Evolutionary conservation across 2,113 vertebrate species (phyloP).

Genomic region (Arenaria interpres): DNA sequence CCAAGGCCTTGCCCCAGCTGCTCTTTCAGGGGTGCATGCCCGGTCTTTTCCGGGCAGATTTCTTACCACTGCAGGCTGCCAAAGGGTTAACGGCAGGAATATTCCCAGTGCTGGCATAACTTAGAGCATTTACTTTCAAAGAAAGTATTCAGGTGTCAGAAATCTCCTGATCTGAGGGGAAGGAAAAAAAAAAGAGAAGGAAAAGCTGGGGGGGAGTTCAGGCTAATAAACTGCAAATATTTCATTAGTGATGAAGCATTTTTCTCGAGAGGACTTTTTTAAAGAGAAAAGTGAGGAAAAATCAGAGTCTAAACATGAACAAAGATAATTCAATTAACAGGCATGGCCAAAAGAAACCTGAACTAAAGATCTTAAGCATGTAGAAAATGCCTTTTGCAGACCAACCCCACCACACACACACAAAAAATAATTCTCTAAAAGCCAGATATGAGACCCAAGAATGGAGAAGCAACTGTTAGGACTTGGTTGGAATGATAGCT

Average conservation of each 20-base stretch:
- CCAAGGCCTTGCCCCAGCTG: neutral
- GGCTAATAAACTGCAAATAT: neutral
- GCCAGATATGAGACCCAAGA: neutral
- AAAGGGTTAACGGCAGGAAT: neutral
- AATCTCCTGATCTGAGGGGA: neutral
- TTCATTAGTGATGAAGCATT: neutral
- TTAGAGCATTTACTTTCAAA: neutral
- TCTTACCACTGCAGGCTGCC: neutral
- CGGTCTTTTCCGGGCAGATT: neutral
- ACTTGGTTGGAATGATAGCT: neutral
- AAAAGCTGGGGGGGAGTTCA: accelerated
- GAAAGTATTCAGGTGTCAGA: neutral
- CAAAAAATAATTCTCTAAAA: too few relatives aligned
- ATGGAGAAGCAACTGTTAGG: neutral
- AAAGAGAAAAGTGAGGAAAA: neutral
- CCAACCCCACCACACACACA: neutral
- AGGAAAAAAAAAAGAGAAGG: accelerated
- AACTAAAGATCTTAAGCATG: neutral
- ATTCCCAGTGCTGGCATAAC: neutral
- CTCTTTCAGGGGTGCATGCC: neutral
- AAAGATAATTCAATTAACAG: neutral
- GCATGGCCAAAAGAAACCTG: neutral
- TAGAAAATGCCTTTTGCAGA: neutral
- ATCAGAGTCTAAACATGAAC: neutral
- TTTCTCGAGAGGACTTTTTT: neutral